Evolutionary conservation across 2,888 invertebrate genomes (phyloP), one percentile per base, ranked within the genome.

Genomic region (Hirudinaria manillensis): DNA sequence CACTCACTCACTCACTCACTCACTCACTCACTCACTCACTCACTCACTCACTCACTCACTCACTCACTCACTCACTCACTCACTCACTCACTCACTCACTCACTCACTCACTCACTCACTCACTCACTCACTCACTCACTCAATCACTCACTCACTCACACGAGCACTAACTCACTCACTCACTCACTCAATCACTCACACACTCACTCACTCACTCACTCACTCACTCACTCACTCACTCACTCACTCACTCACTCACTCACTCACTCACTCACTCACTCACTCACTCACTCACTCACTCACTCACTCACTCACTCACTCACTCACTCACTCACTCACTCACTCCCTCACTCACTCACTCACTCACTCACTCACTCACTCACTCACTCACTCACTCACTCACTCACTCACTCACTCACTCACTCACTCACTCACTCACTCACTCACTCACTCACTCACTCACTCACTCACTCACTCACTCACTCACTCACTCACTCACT

Each of bases 181-280:
- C 72, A 72, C 72, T 56, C 72, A 72, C 72, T 56, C 72, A 72
- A 56, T 56, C 72, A 72, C 72, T 56, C 72, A 72, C 72, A 27
- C 72, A 72, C 72, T 56, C 72, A 72, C 72, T 56, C 72, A 61
- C 72, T 56, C 72, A 61, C 72, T 56, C 72, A 61, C 72, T 56
- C 72, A 61, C 72, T 56, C 72, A 72, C 72, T 55, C 72, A 72
- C 72, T 56, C 72, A 61, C 72, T 56, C 72, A 72, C 72, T 55
- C 72, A 72, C 72, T 56, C 72, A 61, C 72, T 56, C 72, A 72
- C 72, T 55, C 72, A 72, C 72, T 56, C 72, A 72, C 72, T 56
- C 72, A 72, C 72, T 56, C 72, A 72, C 72, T 56, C 72, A 72
- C 72, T 56, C 72, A 72, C 72, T 71, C 71, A 71, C 71, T 71